Conservation (phyloP, 2,113 vertebrate species). For the Dasyurus viverrinus region DNA sequence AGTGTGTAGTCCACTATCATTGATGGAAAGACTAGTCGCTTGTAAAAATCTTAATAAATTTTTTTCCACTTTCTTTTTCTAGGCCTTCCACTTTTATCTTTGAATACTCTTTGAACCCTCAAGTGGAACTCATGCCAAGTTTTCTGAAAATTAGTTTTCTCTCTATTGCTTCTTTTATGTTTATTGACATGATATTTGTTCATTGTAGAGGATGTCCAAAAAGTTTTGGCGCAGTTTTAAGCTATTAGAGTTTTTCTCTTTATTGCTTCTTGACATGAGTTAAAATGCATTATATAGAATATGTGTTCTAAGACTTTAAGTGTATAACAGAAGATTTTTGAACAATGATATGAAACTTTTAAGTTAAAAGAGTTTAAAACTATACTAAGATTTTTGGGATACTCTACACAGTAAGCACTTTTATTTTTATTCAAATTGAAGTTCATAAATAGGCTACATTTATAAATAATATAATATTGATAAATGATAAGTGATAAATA, state of each 20-base stretch:
- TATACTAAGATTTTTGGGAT: not conserved
- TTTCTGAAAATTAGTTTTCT: not conserved
- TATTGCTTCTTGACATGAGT: not conserved
- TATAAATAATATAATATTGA: no score
- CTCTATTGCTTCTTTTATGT: not conserved
- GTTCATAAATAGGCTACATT: not conserved
- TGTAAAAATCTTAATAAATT: not conserved
- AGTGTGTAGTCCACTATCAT: not conserved
- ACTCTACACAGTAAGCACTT: not conserved
- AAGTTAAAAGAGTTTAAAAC: not conserved
- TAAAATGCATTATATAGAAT: not conserved
- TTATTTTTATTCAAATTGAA: not conserved
- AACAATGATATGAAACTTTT: not conserved
- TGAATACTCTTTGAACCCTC: not conserved
- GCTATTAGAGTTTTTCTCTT: no score
- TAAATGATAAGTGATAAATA: no score
- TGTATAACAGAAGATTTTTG: not conserved
- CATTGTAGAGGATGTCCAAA: no score
- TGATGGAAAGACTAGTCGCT: not conserved
- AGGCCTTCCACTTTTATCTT: not conserved
- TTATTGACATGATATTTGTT: no score
- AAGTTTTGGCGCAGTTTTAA: no score
- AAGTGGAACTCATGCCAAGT: not conserved
- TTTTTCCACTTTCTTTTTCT: not conserved
- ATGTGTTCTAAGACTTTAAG: not conserved